Evolutionary conservation across 2,113 vertebrate species (phyloP), one percentile per base, ranked within the genome.

Genomic region (Calidris pygmaea): DNA sequence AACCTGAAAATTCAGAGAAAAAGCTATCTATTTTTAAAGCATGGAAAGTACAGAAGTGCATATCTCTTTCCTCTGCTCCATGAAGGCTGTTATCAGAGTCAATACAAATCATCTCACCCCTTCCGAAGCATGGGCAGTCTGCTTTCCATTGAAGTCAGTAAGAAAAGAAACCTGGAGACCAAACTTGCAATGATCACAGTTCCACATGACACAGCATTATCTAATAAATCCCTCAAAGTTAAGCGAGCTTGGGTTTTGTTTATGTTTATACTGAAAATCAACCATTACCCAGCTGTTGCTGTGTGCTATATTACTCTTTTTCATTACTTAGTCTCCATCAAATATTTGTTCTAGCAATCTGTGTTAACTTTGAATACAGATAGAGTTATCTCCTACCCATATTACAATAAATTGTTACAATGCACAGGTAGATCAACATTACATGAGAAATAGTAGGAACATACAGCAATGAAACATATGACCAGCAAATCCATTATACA

Each of bases 161-260:
- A 55, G 7, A 58, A 89, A 79, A 24, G 11, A 68, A 63, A 68
- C 13, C 15, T 39, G 35, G 45, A 77, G 21, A 62, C 6, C 15
- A 66, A 45, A n/a, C 6, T 52, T 48, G 13, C 5, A 77, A 22
- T 58, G 18, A 87, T 39, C 20, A 39, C 10, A 62, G 5, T 34
- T 26, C 35, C 1, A 1, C 12, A 18, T 34, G 39, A 35, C 35
- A 83, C 4, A 68, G 7, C 16, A 58, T 21, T 10, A 1, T 19
- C 19, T 56, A 77, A 70, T 23, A 80, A 84, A 91, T 56, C 35
- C 50, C 29, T 50, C 7, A 9, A 58, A 76, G 26, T 50, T 91
- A 60, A 0, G 0, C 24, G 4, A 53, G 3, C 14, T 59, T 2
- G 0, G 5, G 5, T 27, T 86, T 85, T 63, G 30, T 74, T 73